Evolutionary conservation across 2,113 vertebrate genomes (phyloP), one percentile per base, ranked within the genome.

Genomic region (Porphyrio hochstetteri): DNA sequence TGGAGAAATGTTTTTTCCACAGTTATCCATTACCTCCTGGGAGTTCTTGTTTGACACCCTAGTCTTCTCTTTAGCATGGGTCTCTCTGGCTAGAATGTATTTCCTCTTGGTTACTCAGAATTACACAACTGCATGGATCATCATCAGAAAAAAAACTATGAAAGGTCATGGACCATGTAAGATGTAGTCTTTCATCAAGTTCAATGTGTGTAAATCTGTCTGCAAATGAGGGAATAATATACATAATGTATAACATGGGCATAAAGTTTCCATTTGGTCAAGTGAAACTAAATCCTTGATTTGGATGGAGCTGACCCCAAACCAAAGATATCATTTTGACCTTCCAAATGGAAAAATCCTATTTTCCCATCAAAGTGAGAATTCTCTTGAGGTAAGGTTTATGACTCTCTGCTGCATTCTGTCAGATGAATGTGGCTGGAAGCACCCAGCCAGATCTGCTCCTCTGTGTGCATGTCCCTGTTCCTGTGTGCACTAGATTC

Each of bases 401-500:
- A 64, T 44, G 33, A 44, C 25, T 55, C 44, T 18, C 11, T 14
- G 11, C 27, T 59, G 25, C 3, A n/a, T 86, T 23, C 38, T 64
- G 2, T 55, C 19, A 38, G 20, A 23, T 0, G 1, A 19, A 25
- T 33, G 25, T 31, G 31, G 18, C 12, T 87, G 68, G 14, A 68
- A 50, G 48, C 50, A 56, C 18, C 28, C n/a, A 52, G 31, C 17
- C 40, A 55, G 28, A 31, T 70, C 42, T 65, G 25, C 28, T 46
- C 6, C 38, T n/a, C 11, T 64, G 23, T 18, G 21, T 70, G 8
- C 1, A 7, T 10, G 25, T 5, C 7, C 1, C 0, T 16, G 7
- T 7, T 29, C 36, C 20, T 29, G 9, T 14, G 21, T 17, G 42
- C 13, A 10, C 3, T 11, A 11, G 70, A 15, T 46, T 52, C 46